phyloP scores from a whole-genome alignment of 2,888 invertebrate species.

The Parelbella ahira region DNA sequence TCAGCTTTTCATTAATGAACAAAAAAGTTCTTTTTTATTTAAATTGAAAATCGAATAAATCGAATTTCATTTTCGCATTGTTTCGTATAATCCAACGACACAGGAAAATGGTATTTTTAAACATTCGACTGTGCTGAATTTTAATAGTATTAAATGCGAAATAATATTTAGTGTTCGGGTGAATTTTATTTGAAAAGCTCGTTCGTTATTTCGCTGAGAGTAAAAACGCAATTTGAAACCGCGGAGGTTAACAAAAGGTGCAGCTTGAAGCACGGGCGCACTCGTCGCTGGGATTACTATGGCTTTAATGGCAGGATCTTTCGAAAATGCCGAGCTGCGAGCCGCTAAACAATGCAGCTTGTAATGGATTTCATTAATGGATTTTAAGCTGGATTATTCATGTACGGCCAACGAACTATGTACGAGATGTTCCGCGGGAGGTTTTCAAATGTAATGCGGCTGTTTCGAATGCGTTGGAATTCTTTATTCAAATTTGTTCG shows the following conservation, averaged over 20 bases:
- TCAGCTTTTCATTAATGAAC: too few relatives aligned
- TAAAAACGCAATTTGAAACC: constrained; percentile 29
- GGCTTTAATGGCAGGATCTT: constrained; percentile 28
- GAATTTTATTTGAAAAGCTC: constrained; percentile 15
- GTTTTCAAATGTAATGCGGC: too few relatives aligned
- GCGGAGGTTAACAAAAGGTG: constrained; percentile 32
- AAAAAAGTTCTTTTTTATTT: too few relatives aligned
- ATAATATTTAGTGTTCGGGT: constrained; percentile 10
- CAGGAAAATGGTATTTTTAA: too few relatives aligned
- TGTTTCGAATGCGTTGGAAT: too few relatives aligned
- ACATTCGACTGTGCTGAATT: constrained; percentile 6
- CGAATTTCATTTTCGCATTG: too few relatives aligned
- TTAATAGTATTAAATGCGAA: constrained; percentile 16
- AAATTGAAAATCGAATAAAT: too few relatives aligned
- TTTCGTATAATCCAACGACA: too few relatives aligned
- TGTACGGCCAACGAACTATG: neutral
- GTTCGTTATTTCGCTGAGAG: constrained; percentile 27
- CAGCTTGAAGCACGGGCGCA: constrained; percentile 32
- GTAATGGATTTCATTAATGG: constrained; percentile 19
- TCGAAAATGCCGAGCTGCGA: constrained; percentile 12
- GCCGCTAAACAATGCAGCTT: constrained; percentile 16
- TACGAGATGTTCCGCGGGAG: neutral
- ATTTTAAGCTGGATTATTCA: constrained; percentile 11
- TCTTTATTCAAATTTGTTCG: too few relatives aligned
- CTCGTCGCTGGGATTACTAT: constrained; percentile 29